Percentiles rank a stretch among this genome's conserved stretches.
phyloP scores from a whole-genome alignment of 2,113 vertebrate species.

The Struthio camelus region DNA sequence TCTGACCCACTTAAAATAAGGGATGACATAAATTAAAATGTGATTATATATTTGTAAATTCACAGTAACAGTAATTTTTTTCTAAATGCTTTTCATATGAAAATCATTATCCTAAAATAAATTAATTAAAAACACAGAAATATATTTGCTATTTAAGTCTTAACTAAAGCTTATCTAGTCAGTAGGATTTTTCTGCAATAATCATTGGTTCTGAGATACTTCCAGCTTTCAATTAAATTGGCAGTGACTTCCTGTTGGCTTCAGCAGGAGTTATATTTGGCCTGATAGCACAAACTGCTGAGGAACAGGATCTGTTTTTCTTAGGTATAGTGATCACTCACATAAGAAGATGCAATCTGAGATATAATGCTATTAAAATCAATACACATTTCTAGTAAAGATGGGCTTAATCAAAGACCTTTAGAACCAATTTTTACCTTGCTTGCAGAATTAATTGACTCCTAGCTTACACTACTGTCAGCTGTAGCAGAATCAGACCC shows the following conservation, averaged over 20 bases:
- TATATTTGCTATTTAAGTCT: background rate
- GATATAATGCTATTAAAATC: background rate
- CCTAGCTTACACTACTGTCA: background rate
- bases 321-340: background rate
- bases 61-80: background rate
- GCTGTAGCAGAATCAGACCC: background rate
- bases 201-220: background rate
- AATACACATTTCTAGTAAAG: background rate
- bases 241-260: background rate
- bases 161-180: background rate
- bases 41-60: background rate
- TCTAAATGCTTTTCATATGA: background rate
- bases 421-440: background rate
- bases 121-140: background rate
- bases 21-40: background rate
- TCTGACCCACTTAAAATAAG: background rate
- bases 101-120: background rate
- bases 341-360: background rate
- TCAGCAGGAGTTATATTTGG: background rate
- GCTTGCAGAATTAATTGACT: background rate
- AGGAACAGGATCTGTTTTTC: background rate
- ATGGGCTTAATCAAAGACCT: background rate
- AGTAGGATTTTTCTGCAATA: background rate
- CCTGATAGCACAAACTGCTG: background rate
- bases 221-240: background rate